These are phyloP conservation scores for Pipistrellus nathusii DNA, from an alignment of 2,797 vertebrate species.

Conservation along the genomic window DNA sequence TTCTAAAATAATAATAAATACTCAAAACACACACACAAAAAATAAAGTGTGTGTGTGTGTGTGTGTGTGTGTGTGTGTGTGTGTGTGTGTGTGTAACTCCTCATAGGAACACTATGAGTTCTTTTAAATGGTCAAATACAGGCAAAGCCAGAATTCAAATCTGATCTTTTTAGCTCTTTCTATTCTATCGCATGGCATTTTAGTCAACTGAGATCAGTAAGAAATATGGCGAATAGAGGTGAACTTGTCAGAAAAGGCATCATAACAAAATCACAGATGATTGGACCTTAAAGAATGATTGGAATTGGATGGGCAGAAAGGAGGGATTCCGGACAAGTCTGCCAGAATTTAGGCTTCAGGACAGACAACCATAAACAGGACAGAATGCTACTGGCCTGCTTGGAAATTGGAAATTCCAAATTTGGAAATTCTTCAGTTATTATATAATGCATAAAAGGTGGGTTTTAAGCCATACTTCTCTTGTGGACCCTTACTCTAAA, in stretches of 20 bases:
- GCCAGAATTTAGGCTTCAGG: background rate
- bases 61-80: background rate
- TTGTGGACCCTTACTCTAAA: background rate
- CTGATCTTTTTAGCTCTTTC: background rate
- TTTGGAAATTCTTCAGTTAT: background rate
- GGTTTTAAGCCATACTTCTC: slow-evolving; percentile 21
- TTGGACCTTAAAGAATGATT: background rate
- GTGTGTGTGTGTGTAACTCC: background rate
- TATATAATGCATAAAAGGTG: slow-evolving; percentile 29
- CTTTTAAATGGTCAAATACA: background rate
- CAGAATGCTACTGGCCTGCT: background rate
- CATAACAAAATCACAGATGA: background rate
- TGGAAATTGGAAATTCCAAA: background rate
- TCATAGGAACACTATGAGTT: background rate
- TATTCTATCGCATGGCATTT: background rate
- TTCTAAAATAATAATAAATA: no score
- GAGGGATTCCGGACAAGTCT: background rate
- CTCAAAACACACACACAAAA: no score
- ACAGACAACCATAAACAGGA: background rate
- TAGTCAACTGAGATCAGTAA: background rate
- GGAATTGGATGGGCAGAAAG: background rate
- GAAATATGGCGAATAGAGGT: background rate
- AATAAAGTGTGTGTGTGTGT: background rate
- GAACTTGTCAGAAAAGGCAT: background rate
- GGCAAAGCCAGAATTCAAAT: background rate